A percentile compares a stretch with the other conserved stretches of the same genome.
Conservation (phyloP, 2,888 invertebrate species). For the Chouioia cunea region DNA sequence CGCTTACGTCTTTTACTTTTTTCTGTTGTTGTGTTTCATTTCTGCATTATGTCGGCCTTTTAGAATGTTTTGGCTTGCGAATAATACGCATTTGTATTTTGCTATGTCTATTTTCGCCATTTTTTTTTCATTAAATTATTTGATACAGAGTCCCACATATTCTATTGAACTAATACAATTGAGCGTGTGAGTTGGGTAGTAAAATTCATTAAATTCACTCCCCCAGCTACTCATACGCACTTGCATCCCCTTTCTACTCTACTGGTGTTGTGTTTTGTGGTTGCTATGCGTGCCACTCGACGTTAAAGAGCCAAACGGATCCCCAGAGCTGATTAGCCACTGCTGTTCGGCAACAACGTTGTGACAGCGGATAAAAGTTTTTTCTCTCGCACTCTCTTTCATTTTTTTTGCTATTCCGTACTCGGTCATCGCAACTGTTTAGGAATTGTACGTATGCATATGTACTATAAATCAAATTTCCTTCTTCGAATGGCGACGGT, state of each 20-base stretch:
- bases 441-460: not conserved
- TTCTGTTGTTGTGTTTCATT: too few relatives aligned
- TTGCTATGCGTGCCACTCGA: conserved; percentile 37
- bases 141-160: not conserved
- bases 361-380: conserved; percentile 25
- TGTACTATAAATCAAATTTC: conserved; percentile 26
- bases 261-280: conserved; percentile 30
- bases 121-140: too few relatives aligned
- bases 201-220: conserved; percentile 16
- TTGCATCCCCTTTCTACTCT: too few relatives aligned
- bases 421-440: not conserved
- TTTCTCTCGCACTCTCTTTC: not conserved
- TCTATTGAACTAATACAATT: not conserved
- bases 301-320: conserved; percentile 14
- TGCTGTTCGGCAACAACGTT: not conserved
- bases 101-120: too few relatives aligned
- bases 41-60: not conserved
- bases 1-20: too few relatives aligned
- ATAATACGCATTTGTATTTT: too few relatives aligned
- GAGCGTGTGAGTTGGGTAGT: not conserved
- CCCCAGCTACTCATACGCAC: not conserved
- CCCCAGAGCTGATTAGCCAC: not conserved
- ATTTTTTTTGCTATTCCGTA: not conserved
- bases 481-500: conserved; percentile 11
- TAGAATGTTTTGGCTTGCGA: too few relatives aligned